Base-by-base conservation (phyloP, 2,888 invertebrate species). In the Lacanobia oleracea region DNA sequence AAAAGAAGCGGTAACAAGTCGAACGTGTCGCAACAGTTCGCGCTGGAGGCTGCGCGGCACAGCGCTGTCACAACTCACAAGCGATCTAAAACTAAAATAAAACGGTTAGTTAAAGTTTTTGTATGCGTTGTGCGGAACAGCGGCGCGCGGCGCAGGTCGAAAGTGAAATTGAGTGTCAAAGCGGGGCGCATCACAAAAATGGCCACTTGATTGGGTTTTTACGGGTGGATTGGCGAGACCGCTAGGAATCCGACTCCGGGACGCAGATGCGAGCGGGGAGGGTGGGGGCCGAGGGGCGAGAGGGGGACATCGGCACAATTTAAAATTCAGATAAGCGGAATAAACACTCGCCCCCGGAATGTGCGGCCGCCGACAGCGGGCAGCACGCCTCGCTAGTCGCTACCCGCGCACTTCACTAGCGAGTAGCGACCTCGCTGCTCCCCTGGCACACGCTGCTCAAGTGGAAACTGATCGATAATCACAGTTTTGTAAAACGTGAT, bases 261-360 rank as follows among this genome's bases (percentile, higher is more conserved):
- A 48, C 67, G 66, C 57, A 60, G 61, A 45, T 45, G 62, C 66
- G 63, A 48, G 16, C 6, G 16, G 6, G 37, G 23, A 27, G 23
- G 33, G 8, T 1, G 51, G 57, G 73, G 72, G 69, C 50, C 57
- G 33, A 33, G 33, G 6, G 33, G 6, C 33, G 33, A 18, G 43
- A 60, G 73, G 64, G 79, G 62, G 63, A 68, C 68, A 75, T 64
- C 72, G 66, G 72, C 81, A 64, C 73, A 91, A 94, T 94, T 94
- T 94, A 92, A 94, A 95, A 94, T 94, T 94, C 91, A 94, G 94
- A 94, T 94, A 93, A 94, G 94, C 94, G 94, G 94, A 94, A 94
- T 93, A 92, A 94, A 91, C 91, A 91, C 88, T 88, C 86, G 86
- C 67, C 79, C 85, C 85, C 78, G 91, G 91, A 91, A 90, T 89